Conservation (phyloP, 2,113 vertebrate species). For the Ellobius talpinus region DNA sequence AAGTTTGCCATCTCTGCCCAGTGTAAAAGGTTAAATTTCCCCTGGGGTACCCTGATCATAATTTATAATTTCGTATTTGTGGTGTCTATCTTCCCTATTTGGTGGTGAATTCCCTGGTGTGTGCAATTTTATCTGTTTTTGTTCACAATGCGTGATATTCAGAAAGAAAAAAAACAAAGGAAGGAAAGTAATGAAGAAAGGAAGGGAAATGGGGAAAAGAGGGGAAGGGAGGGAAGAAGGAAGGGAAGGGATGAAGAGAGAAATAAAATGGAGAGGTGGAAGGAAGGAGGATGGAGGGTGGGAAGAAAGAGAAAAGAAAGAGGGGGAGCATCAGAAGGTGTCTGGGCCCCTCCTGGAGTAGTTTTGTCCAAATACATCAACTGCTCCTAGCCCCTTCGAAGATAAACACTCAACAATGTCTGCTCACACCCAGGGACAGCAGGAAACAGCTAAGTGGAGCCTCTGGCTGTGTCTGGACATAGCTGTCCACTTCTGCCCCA, state of each 20-base stretch:
- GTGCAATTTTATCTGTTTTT: not conserved
- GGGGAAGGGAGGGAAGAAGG: not conserved
- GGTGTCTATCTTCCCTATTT: not conserved
- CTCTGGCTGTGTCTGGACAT: not conserved
- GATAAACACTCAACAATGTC: not conserved
- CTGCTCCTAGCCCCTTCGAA: not conserved
- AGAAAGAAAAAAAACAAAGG: too few relatives aligned
- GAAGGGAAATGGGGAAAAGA: not conserved
- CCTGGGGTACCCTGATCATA: not conserved
- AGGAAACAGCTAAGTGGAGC: not conserved
- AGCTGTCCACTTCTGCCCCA: not conserved
- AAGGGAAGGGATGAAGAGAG: accelerated
- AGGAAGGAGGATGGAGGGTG: accelerated
- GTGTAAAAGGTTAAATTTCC: not conserved
- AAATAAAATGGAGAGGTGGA: accelerated
- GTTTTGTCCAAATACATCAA: not conserved
- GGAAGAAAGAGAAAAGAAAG: accelerated
- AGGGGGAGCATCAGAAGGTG: not conserved
- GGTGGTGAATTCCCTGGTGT: not conserved
- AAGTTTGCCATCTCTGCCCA: not conserved
- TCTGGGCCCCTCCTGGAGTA: not conserved
- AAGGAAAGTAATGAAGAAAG: not conserved
- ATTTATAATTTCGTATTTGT: not conserved
- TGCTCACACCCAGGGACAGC: not conserved
- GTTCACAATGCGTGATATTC: not conserved